Base-by-base conservation (phyloP, 2,797 vertebrate genomes). In the Sebastes baramenuke region DNA sequence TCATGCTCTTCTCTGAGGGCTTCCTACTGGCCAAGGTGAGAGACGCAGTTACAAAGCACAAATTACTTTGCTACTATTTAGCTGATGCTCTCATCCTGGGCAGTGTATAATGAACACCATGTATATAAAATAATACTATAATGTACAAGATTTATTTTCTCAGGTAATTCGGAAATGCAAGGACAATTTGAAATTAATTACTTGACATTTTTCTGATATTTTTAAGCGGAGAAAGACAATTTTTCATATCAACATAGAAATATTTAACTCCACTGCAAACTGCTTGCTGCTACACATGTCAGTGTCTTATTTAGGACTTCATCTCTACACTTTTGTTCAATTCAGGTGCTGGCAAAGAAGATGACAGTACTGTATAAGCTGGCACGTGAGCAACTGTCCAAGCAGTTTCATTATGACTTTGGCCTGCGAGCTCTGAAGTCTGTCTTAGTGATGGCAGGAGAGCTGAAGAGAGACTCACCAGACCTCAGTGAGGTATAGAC, bases 1-100 rank as follows among this genome's bases (percentile, higher is more conserved):
- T 99, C 83, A 99, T 99, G 97, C 96, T 99, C 6, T 99, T 99
- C 94, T 99, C 98, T 1, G 98, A 99, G 88, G 99, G 99, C 7
- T 99, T 99, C 87, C 95, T 98, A 25, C 60, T 95, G 92, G 98
- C 98, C 81, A 99, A 98, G 96, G 99, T 98, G 91, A 90, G 74
- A 36, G 34, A 65, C 25, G 8, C 69, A 73, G 66, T 59, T 54
- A 71, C 20, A 56, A 60, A 14, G 27, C 16, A 55, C 18, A 67
- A 67, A 56, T 32, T 2, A 27, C 2, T 70, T 54, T 29, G 8
- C 25, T 25, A 20, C 2, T 6, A 13, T 67, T 79, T 60, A 32
- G n/a, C 1, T 55, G 8, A 59, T 42, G 6, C 10, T 68, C 38
- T 61, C 22, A 22, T 4, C 34, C 4, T 69, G 2, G 54, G 14